Conservation (phyloP, 2,888 invertebrate genomes). For the Andrena hattorfiana region DNA sequence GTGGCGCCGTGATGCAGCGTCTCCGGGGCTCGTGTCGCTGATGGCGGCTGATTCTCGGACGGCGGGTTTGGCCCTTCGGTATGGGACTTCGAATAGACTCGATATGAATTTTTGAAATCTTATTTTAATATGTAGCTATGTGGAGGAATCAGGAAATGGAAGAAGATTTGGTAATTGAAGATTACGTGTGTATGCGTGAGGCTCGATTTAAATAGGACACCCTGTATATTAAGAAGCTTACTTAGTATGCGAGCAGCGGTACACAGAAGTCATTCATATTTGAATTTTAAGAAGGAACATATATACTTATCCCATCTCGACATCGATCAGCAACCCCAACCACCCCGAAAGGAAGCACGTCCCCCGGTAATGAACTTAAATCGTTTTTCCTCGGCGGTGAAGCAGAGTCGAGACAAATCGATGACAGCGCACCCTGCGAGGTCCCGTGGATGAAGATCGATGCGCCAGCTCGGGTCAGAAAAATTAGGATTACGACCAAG, state of each 20-base stretch:
- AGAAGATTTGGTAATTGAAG: too few relatives aligned
- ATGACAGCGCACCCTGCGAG: conserved; percentile 4
- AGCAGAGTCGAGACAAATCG: conserved; percentile 49
- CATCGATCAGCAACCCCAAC: not conserved
- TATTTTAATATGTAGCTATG: not conserved
- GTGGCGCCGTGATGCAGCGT: not conserved
- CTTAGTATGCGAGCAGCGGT: too few relatives aligned
- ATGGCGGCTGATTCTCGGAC: not conserved
- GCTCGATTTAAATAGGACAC: too few relatives aligned
- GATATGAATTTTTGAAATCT: not conserved
- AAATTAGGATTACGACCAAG: conserved; percentile 55
- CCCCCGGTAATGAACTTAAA: not conserved
- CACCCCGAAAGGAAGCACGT: not conserved
- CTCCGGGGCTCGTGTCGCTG: not conserved
- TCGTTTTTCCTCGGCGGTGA: conserved; percentile 7
- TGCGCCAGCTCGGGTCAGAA: conserved; percentile 12
- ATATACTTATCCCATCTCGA: not conserved
- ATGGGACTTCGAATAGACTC: not conserved
- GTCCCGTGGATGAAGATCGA: conserved; percentile 8
- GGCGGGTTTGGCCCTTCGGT: too few relatives aligned
- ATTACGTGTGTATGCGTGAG: too few relatives aligned
- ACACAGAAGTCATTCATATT: too few relatives aligned
- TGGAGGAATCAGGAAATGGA: too few relatives aligned
- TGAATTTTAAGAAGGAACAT: too few relatives aligned
- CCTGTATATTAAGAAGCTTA: too few relatives aligned